These are phyloP conservation scores for Argyra leucocephala DNA, from an alignment of 2,888 invertebrate genomes.

Conservation along the genomic window DNA sequence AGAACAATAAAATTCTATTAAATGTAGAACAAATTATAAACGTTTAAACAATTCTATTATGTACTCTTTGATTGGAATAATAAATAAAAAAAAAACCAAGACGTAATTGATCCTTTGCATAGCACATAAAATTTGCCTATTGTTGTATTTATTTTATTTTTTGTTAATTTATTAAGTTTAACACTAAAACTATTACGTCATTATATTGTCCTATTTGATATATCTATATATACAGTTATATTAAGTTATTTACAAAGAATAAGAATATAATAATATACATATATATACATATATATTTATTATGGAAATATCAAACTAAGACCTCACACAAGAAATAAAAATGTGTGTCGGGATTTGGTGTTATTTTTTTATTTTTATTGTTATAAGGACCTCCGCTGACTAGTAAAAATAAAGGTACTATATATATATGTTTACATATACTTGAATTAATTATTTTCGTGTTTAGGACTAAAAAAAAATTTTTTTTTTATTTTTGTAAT, in stretches of 20 bases:
- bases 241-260: too few relatives aligned
- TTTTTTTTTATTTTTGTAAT: too few relatives aligned
- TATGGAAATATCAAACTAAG: not conserved
- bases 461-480: not conserved
- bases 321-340: not conserved
- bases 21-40: too few relatives aligned
- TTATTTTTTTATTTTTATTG: not conserved
- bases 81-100: not conserved
- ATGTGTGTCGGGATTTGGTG: not conserved
- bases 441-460: constrained; percentile 6
- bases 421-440: not conserved
- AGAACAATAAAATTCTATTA: too few relatives aligned
- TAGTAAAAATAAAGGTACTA: not conserved
- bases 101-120: constrained; percentile 1
- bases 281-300: not conserved
- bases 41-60: too few relatives aligned
- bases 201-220: not conserved
- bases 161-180: too few relatives aligned
- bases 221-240: too few relatives aligned
- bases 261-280: not conserved
- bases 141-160: not conserved
- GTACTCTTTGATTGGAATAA: too few relatives aligned
- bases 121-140: not conserved
- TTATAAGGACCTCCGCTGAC: not conserved
- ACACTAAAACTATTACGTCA: not conserved